phyloP scores from a whole-genome alignment of 2,888 invertebrate genomes.

The Minunthozetes semirufus region DNA sequence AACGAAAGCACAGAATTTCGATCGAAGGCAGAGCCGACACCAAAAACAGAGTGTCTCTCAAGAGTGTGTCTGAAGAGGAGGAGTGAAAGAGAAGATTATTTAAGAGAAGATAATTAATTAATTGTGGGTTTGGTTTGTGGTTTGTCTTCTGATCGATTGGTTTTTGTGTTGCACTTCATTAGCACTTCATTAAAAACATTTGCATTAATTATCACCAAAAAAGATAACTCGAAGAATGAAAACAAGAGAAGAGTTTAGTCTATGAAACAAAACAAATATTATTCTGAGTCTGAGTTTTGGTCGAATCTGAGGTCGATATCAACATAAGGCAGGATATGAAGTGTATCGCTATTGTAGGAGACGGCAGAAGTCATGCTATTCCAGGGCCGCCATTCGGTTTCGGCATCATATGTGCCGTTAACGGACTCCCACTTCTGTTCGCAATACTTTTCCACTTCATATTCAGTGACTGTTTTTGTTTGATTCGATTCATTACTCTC shows the following conservation, averaged over 20 bases:
- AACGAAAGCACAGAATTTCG: too few relatives aligned
- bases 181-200: background rate
- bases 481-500: background rate
- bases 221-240: background rate
- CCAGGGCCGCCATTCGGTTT: conserved; percentile 74
- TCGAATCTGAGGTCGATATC: conserved; percentile 50
- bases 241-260: background rate
- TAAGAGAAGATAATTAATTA: background rate
- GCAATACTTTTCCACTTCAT: conserved; percentile 45
- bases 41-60: too few relatives aligned
- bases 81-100: too few relatives aligned
- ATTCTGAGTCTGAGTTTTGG: background rate
- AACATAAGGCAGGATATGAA: conserved; percentile 93
- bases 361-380: conserved; percentile 71
- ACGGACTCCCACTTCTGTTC: conserved; percentile 49
- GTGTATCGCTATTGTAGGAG: conserved; percentile 63
- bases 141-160: too few relatives aligned
- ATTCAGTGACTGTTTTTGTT: background rate
- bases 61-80: too few relatives aligned
- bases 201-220: background rate
- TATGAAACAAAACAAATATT: too few relatives aligned
- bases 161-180: background rate
- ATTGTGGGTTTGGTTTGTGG: too few relatives aligned
- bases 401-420: conserved; percentile 53
- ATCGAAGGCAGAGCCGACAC: too few relatives aligned